Conservation (phyloP, 2,888 invertebrate species). For the Torymus auratus region DNA sequence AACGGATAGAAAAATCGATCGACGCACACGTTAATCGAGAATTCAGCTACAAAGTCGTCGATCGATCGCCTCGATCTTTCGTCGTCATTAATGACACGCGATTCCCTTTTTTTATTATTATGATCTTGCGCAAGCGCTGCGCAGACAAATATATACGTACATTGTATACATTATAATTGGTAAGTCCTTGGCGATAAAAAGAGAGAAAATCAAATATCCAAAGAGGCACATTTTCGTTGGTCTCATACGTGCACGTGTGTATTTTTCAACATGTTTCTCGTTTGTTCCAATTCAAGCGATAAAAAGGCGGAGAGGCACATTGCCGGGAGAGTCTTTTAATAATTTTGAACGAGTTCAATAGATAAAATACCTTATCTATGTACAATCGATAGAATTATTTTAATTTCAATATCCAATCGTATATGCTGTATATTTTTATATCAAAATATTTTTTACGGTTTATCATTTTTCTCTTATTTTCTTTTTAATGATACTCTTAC, state of each 20-base stretch:
- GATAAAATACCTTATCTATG: conserved; percentile 14
- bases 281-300: not conserved
- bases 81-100: not conserved
- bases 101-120: conserved; percentile 6
- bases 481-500: not conserved
- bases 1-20: conserved; percentile 25
- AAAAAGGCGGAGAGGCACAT: conserved; percentile 22
- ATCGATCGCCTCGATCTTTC: conserved; percentile 13
- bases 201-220: conserved; percentile 13
- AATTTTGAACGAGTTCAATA: not conserved
- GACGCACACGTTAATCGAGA: conserved; percentile 19
- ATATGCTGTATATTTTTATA: conserved; percentile 11
- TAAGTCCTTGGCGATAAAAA: conserved; percentile 33
- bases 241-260: not conserved
- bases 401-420: not conserved
- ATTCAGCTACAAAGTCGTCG: conserved; percentile 36
- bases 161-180: conserved; percentile 23
- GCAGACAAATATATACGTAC: conserved; percentile 17
- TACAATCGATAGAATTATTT: not conserved
- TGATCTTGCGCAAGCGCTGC: not conserved
- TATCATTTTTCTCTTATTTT: not conserved
- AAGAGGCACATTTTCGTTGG: conserved; percentile 47
- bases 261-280: not conserved
- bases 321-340: conserved; percentile 10
- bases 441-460: conserved; percentile 15